Evolutionary conservation across 2,113 vertebrate genomes (phyloP).

Genomic region (Megalops atlanticus): DNA sequence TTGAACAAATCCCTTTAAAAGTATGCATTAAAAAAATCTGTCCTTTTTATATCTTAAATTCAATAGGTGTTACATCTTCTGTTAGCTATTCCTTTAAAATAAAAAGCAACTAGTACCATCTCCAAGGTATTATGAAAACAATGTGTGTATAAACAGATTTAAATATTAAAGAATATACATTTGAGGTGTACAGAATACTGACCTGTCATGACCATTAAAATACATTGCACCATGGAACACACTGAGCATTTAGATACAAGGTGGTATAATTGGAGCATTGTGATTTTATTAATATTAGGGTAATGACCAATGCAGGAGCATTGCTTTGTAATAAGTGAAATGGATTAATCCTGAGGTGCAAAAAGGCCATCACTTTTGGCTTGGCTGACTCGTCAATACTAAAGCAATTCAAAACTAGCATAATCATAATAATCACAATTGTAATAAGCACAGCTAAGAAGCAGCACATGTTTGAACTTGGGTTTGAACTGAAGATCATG

Average conservation of each 20-base stretch:
- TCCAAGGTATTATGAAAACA: constrained; percentile 12
- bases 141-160: constrained; percentile 17
- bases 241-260: constrained; percentile 13
- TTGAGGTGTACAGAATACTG: background rate
- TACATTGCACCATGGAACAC: background rate
- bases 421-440: background rate
- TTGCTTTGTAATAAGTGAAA: background rate
- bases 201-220: constrained; percentile 15
- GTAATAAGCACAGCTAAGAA: background rate
- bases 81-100: background rate
- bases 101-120: background rate
- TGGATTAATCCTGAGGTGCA: constrained; percentile 12
- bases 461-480: background rate
- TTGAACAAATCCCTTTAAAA: constrained; percentile 13
- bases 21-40: background rate
- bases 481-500: background rate
- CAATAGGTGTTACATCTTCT: background rate
- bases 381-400: background rate
- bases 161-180: constrained; percentile 24
- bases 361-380: background rate
- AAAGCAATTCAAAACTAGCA: background rate
- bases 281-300: constrained; percentile 12
- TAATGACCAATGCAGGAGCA: constrained; percentile 1
- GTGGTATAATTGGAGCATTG: background rate
- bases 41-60: constrained; percentile 4